Percentiles rank a stretch among this genome's conserved stretches.
Evolutionary conservation across 1,140 invertebrate species (phyloP).

Genomic region (Hylaeus anthracinus): DNA sequence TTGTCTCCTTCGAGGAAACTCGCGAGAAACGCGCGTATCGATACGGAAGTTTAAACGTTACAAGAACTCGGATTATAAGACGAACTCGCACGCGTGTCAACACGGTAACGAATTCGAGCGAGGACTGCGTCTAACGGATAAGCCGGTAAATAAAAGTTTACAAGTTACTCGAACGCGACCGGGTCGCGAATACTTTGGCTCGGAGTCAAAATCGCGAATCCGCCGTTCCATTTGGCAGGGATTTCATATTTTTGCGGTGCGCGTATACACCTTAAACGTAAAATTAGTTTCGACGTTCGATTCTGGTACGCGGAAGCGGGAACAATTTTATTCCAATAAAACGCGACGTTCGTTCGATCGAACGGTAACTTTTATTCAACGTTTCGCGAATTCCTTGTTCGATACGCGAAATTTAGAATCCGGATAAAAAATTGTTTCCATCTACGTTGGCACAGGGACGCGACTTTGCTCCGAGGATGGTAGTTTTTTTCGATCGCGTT

Average conservation of each 20-base stretch:
- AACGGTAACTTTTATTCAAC: too few relatives aligned
- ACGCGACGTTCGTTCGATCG: too few relatives aligned
- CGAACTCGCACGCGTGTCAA: background rate
- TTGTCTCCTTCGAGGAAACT: too few relatives aligned
- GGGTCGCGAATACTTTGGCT: slow-evolving; percentile 24
- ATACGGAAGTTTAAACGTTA: slow-evolving; percentile 1
- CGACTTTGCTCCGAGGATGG: too few relatives aligned
- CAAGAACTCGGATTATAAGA: background rate
- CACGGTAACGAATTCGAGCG: background rate
- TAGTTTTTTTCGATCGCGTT: too few relatives aligned
- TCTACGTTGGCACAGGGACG: too few relatives aligned
- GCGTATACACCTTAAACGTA: background rate
- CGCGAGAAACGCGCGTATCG: background rate
- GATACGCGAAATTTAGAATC: too few relatives aligned
- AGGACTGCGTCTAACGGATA: background rate
- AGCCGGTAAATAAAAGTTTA: slow-evolving; percentile 31
- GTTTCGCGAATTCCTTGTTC: too few relatives aligned
- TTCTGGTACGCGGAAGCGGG: background rate
- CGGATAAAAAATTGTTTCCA: too few relatives aligned
- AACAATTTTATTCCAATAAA: too few relatives aligned
- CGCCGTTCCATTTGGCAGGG: slow-evolving; percentile 7
- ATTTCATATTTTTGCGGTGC: background rate
- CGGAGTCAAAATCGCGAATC: background rate
- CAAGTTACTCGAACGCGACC: background rate
- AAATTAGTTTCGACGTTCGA: background rate